Conservation (phyloP, 2,888 invertebrate species). For the Chrysolina americana region DNA sequence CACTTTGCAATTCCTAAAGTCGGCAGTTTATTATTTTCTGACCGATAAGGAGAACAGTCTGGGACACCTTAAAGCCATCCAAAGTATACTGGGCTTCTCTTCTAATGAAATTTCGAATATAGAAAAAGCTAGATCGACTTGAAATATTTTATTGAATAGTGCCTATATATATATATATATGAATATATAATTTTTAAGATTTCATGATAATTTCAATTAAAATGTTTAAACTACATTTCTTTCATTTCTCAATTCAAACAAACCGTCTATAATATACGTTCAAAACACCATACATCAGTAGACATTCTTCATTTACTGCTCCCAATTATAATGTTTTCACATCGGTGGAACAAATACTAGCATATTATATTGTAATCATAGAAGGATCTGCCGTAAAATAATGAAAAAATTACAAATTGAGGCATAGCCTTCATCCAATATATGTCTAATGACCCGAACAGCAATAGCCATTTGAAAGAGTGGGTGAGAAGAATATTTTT, state of each 20-base stretch:
- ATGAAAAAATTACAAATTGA: too few species aligned
- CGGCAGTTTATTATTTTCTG: conserved; percentile 93
- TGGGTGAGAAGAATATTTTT: too few species aligned
- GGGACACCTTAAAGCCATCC: conserved; percentile 90
- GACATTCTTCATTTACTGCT: too few species aligned
- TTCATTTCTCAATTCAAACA: neutral
- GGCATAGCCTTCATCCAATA: too few species aligned
- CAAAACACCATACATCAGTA: too few species aligned
- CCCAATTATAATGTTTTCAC: too few species aligned
- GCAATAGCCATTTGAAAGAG: too few species aligned
- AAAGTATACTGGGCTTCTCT: conserved; percentile 92
- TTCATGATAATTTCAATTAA: conserved; percentile 22
- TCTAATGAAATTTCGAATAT: conserved; percentile 86
- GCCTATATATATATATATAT: conserved; percentile 42
- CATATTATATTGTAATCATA: too few species aligned
- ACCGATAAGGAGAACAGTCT: conserved; percentile 91
- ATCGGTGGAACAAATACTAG: too few species aligned
- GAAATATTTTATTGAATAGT: conserved; percentile 49
- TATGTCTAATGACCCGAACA: too few species aligned
- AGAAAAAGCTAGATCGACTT: conserved; percentile 76
- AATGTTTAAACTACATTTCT: neutral
- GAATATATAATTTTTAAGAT: conserved; percentile 4
- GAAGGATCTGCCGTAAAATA: too few species aligned
- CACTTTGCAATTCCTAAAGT: conserved; percentile 92
- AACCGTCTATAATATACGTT: too few species aligned